A percentile compares a stretch with the other conserved stretches of the same genome.
phyloP scores from a whole-genome alignment of 2,888 invertebrate species.

The Sclerodermus sp. region DNA sequence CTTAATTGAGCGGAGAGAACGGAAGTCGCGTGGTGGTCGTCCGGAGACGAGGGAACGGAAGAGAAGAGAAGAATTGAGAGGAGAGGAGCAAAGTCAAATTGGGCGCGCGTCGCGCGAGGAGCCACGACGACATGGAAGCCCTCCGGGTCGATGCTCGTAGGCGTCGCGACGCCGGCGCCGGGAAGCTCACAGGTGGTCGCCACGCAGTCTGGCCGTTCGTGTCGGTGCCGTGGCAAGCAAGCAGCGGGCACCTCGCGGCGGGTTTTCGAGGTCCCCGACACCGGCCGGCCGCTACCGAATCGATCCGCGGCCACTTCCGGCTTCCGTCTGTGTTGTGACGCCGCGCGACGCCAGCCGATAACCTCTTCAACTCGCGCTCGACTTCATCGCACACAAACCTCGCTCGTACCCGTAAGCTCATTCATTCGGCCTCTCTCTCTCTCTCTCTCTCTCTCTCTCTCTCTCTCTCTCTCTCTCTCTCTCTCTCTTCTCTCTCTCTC shows the following conservation, averaged over 20 bases:
- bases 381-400: neutral
- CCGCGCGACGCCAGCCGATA: slow-evolving; percentile 6
- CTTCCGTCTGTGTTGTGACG: slow-evolving; percentile 44
- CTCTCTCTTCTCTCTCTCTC: no score
- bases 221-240: slow-evolving; percentile 28
- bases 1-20: no score
- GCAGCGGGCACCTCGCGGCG: slow-evolving; percentile 26
- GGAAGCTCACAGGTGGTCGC: slow-evolving; percentile 52
- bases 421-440: neutral
- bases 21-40: no score
- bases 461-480: no score
- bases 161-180: slow-evolving; percentile 49
- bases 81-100: no score
- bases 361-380: neutral
- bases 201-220: slow-evolving; percentile 50
- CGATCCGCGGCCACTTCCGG: slow-evolving; percentile 36
- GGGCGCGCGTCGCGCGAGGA: neutral
- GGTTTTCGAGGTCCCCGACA: slow-evolving; percentile 43
- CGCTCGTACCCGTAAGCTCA: no score
- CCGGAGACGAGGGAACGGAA: no score
- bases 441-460: neutral
- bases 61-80: no score
- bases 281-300: slow-evolving; percentile 16
- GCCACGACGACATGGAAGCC: neutral
- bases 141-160: slow-evolving; percentile 33